These are phyloP conservation scores for Campoplex nolae DNA, from an alignment of 2,888 invertebrate genomes.

Conservation along the genomic window DNA sequence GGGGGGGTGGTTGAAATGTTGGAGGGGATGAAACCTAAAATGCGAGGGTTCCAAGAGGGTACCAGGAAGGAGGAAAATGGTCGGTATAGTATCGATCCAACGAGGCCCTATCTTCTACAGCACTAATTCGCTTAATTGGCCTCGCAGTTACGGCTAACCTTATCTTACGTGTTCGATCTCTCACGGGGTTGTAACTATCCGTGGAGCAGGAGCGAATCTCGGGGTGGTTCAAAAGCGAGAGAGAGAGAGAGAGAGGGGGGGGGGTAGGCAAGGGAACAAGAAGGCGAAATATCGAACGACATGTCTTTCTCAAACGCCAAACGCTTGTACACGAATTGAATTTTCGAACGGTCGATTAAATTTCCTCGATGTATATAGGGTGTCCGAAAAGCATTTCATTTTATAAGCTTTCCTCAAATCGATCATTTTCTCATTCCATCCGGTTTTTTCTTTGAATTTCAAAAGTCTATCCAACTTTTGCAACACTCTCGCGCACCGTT, in stretches of 20 bases:
- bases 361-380: neutral
- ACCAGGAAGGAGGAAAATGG: conserved; percentile 24
- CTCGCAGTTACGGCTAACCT: conserved; percentile 68
- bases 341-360: conserved; percentile 34
- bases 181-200: conserved; percentile 37
- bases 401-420: neutral
- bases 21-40: conserved; percentile 45
- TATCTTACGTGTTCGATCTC: conserved; percentile 69
- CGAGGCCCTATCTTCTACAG: conserved; percentile 65
- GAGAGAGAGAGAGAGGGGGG: neutral
- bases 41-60: conserved; percentile 36
- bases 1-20: neutral
- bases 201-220: neutral
- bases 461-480: conserved; percentile 35
- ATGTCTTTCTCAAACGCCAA: conserved; percentile 46
- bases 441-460: neutral
- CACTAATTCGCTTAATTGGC: conserved; percentile 71
- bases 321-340: conserved; percentile 57
- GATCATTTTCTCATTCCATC: neutral
- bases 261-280: neutral
- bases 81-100: conserved; percentile 59
- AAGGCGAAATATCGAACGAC: conserved; percentile 36
- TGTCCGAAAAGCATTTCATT: neutral
- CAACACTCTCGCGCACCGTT: conserved; percentile 43
- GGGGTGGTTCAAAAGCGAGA: neutral